phyloP scores from a whole-genome alignment of 2,797 vertebrate species.

The Macropus fuliginosus region DNA sequence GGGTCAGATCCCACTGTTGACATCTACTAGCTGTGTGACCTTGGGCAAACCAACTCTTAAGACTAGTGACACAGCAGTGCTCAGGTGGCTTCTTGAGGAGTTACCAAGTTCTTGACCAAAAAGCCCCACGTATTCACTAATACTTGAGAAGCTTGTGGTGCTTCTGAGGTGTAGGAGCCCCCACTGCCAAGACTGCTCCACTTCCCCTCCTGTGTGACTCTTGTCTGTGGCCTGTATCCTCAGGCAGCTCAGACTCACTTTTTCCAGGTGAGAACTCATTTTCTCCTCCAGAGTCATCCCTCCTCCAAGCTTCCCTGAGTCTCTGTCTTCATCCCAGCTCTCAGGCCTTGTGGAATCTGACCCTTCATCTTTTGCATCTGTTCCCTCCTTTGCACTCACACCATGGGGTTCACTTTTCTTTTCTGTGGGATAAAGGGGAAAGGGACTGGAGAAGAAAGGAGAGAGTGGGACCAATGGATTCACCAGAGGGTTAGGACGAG shows the following conservation, averaged over 20 bases:
- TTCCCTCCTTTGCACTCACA: background rate
- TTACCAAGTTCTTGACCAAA: background rate
- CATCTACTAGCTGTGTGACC: background rate
- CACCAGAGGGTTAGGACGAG: background rate
- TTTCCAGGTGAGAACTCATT: background rate
- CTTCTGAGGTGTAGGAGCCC: background rate
- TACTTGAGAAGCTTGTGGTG: background rate
- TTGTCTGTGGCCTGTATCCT: background rate
- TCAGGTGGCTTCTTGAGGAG: background rate
- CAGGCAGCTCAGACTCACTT: background rate
- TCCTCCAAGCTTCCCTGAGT: background rate
- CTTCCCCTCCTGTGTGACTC: background rate
- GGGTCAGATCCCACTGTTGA: background rate
- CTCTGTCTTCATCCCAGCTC: background rate
- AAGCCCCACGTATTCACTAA: background rate
- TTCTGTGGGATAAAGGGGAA: background rate
- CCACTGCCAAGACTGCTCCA: background rate
- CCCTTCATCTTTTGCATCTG: background rate
- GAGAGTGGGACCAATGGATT: background rate
- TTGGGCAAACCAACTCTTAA: background rate
- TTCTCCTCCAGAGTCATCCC: background rate
- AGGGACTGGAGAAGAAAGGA: background rate
- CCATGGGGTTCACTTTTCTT: background rate
- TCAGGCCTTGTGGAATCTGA: background rate
- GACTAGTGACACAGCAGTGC: background rate